Evolutionary conservation across 1,140 invertebrate species (phyloP).

Genomic region (Hydropsyche tenuis): DNA sequence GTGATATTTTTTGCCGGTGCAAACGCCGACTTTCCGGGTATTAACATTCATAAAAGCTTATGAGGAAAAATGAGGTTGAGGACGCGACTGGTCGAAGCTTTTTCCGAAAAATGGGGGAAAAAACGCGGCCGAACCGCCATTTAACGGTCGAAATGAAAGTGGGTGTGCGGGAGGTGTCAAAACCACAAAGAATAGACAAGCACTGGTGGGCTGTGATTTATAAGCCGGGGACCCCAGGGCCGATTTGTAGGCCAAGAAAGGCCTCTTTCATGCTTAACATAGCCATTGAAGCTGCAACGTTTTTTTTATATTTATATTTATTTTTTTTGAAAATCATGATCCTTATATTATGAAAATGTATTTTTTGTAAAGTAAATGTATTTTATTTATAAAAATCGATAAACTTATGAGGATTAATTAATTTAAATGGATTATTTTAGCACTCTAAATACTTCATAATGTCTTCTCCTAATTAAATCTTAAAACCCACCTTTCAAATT

Average conservation of each 20-base stretch:
- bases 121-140: not conserved
- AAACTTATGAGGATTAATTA: too few species aligned
- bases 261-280: not conserved
- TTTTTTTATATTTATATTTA: not conserved
- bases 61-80: slow-evolving; percentile 31
- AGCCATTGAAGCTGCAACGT: not conserved
- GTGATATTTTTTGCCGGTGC: too few species aligned
- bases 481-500: too few species aligned
- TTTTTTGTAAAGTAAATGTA: too few species aligned
- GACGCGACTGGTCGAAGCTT: not conserved
- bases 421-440: too few species aligned
- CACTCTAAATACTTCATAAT: too few species aligned
- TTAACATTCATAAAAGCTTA: slow-evolving; percentile 36
- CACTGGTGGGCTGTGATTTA: slow-evolving; percentile 41
- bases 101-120: not conserved
- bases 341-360: too few species aligned
- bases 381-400: too few species aligned
- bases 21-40: too few species aligned
- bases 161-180: slow-evolving; percentile 40
- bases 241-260: not conserved
- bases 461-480: too few species aligned
- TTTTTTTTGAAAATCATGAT: too few species aligned
- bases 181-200: slow-evolving; percentile 49
- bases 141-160: slow-evolving; percentile 17
- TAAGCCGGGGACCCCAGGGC: slow-evolving; percentile 25